Evolutionary conservation across 2,888 invertebrate genomes (phyloP).

Genomic region (Crossocerus cetratus): DNA sequence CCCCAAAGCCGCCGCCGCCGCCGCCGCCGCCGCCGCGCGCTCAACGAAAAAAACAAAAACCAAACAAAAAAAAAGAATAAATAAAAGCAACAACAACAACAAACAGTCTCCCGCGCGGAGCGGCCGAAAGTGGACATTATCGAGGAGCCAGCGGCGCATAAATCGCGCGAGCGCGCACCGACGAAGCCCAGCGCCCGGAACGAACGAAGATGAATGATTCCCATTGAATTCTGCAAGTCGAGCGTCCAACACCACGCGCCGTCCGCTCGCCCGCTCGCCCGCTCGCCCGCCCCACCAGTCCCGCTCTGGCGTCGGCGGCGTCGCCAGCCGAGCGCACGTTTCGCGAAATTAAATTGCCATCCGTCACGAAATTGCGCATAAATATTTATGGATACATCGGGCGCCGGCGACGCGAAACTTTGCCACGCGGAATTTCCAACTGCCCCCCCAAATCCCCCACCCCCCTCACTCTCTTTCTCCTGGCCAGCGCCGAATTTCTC

Average conservation of each 20-base stretch:
- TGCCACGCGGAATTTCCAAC: not conserved
- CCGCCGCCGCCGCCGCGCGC: no score
- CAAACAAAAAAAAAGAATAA: not conserved
- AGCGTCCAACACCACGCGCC: not conserved
- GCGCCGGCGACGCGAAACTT: not conserved
- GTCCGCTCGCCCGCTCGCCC: no score
- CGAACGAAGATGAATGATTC: slow-evolving; percentile 1
- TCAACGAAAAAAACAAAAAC: no score
- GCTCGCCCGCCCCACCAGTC: not conserved
- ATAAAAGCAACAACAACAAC: no score
- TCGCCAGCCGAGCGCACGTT: not conserved
- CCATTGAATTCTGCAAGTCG: not conserved
- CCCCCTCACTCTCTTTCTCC: no score
- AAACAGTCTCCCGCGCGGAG: not conserved
- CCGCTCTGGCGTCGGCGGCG: no score
- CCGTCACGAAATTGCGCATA: slow-evolving; percentile 33
- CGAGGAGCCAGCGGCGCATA: not conserved
- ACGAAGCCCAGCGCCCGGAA: not conserved
- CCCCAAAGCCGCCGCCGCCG: not conserved
- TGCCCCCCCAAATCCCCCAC: no score
- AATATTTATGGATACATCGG: slow-evolving; percentile 27
- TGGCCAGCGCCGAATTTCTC: not conserved
- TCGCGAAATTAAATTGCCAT: slow-evolving; percentile 42
- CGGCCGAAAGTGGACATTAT: not conserved
- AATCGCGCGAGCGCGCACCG: not conserved